These are phyloP conservation scores for Porphyrio hochstetteri DNA, from an alignment of 2,113 vertebrate species.

Conservation along the genomic window DNA sequence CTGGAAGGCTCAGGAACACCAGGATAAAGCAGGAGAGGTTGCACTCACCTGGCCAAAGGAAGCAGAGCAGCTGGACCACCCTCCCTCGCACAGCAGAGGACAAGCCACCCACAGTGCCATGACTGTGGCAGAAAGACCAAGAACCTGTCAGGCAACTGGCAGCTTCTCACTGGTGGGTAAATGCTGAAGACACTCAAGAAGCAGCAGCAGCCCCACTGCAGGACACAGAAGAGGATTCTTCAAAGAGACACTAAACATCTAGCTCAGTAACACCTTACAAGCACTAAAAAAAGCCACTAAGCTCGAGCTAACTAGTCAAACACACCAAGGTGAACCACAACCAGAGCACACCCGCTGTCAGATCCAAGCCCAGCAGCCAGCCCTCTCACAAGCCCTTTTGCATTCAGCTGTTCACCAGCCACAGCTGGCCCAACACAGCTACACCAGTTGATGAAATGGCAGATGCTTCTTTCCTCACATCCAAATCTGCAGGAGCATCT, in stretches of 20 bases:
- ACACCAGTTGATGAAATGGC: background rate
- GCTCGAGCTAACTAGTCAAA: background rate
- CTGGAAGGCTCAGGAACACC: background rate
- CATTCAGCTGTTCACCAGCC: background rate
- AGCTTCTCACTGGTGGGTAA: background rate
- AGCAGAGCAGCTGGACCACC: background rate
- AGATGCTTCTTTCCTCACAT: background rate
- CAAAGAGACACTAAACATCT: background rate
- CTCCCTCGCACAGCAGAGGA: rapidly evolving
- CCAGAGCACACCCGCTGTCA: rapidly evolving
- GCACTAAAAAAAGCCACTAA: background rate
- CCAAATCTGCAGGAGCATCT: background rate
- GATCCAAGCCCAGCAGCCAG: background rate
- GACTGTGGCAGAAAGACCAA: background rate
- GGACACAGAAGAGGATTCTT: background rate
- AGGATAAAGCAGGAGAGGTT: background rate
- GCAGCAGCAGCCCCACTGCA: background rate
- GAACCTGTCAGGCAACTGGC: background rate
- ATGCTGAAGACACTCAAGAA: background rate
- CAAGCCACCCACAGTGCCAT: rapidly evolving
- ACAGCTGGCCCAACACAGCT: rapidly evolving
- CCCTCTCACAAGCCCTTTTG: background rate
- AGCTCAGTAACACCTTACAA: background rate
- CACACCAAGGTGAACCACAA: background rate
- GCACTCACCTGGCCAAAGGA: background rate